Evolutionary conservation across 2,113 vertebrate genomes (phyloP), one percentile per base, ranked within the genome.

Genomic region (Zingel zingel): DNA sequence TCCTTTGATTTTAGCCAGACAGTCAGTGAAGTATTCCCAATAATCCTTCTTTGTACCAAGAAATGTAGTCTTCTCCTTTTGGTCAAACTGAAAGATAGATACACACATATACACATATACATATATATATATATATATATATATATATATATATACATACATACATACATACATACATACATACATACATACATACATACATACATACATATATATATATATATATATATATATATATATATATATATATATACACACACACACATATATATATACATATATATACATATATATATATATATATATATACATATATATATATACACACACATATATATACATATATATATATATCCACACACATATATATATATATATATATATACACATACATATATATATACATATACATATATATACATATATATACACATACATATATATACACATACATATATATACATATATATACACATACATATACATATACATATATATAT

Each of bases 1-100:
- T 81, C 98, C 98, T 94, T 99, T 99, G 70, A 97, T 94, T 90
- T 98, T 99, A 69, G 96, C 96, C 86, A 99, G 88, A 80, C 98
- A 99, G 74, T 98, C 97, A 0, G 84, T 96, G 94, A 99, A 99
- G 85, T 99, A 99, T 86, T 99, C 98, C 98, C 98, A 99, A 86
- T 99, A 99, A 93, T 99, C 98, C 86, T 98, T 99, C 87, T 93
- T 97, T 78, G 88, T 96, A 0, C 98, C 98, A 86, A 99, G 91
- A 89, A 99, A 96, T 1, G 96, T 97, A 45, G 92, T 95, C 86
- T 98, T 99, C 89, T 98, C 98, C 16, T 98, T 99, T 93, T 97
- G 98, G 92, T 98, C 97, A 88, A 98, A 99, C 98, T 99, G 83
- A 63, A 83, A 80, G n/a, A 63, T 23, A 73, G 2, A 72, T 2